A percentile compares a stretch with the other conserved stretches of the same genome.
These are phyloP conservation scores for Sinonovacula constricta DNA, from an alignment of 1,140 invertebrate species.

Conservation along the genomic window DNA sequence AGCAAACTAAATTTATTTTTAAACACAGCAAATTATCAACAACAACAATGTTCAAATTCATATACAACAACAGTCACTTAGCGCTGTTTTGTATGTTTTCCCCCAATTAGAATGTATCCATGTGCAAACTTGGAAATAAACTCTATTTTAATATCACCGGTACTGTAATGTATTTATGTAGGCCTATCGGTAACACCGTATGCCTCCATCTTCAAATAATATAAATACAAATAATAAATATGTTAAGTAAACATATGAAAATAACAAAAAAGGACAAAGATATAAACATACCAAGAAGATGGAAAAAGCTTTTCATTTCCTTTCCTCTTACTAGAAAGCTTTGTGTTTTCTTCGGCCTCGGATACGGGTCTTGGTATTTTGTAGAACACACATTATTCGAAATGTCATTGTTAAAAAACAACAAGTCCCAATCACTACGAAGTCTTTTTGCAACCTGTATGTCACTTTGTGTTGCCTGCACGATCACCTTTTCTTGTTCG, in stretches of 20 bases:
- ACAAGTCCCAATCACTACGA: conserved; percentile 45
- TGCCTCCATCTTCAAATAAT: no score
- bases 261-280: not conserved
- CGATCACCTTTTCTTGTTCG: conserved; percentile 39
- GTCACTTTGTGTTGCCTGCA: conserved; percentile 15
- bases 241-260: not conserved
- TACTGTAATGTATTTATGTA: no score
- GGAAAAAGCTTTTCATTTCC: conserved; percentile 73
- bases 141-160: no score
- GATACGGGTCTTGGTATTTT: not conserved
- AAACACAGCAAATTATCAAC: no score
- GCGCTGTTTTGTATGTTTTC: no score
- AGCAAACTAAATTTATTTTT: no score
- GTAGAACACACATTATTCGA: not conserved
- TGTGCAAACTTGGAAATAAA: no score
- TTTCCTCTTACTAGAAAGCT: conserved; percentile 70
- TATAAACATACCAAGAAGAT: conserved; percentile 60
- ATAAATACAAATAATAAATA: no score
- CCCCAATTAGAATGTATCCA: no score
- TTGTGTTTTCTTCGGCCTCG: conserved; percentile 27
- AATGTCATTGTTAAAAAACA: conserved; percentile 27
- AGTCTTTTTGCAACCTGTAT: conserved; percentile 14
- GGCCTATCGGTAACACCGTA: no score
- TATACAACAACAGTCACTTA: no score
- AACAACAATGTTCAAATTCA: no score